Base-by-base conservation (phyloP, 2,888 invertebrate species). In the Heliconius charithonia region DNA sequence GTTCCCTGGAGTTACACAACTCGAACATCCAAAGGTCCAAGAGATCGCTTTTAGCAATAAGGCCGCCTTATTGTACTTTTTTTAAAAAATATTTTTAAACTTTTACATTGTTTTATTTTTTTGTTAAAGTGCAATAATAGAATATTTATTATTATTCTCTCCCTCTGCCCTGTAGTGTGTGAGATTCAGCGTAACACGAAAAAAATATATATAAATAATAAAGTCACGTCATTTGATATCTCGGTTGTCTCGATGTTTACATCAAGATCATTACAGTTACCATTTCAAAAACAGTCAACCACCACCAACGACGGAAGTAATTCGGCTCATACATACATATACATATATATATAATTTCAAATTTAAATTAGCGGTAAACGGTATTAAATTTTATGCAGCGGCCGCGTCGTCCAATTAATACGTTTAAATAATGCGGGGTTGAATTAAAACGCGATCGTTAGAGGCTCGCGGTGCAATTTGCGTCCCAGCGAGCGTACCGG, bases 301-400 rank as follows among this genome's bases (percentile, higher is more conserved):
- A 77, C 62, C 72, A 41, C 75, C 29, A 25, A 67, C 45, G 74
- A 19, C 75, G 32, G 25, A 37, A 65, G 77, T 79, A 79, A 71
- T 75, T 75, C 77, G 77, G 27, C 51, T 51, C 51, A 51, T 19
- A 51, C 51, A 6, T 41, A 41, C 41, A 41, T 12, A 2, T 41
- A 41, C 19, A 19, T 51, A 51, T 19, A 51, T 51, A 19, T 79
- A 77, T 71, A 80, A 83, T 82, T 83, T 82, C 81, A 79, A 77
- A 83, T 83, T 82, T 80, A 82, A 84, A 83, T 83, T 81, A 83
- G 82, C 80, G 81, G 76, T 79, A 71, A 78, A 77, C 62, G 77
- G 74, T 77, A 78, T 80, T 80, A 81, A 82, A 83, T 82, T 80
- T 67, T 76, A 83, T 81, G 81, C 80, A 78, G 82, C 69, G 78